phyloP scores from a whole-genome alignment of 2,113 vertebrate species.

The Pelecanus crispus region DNA sequence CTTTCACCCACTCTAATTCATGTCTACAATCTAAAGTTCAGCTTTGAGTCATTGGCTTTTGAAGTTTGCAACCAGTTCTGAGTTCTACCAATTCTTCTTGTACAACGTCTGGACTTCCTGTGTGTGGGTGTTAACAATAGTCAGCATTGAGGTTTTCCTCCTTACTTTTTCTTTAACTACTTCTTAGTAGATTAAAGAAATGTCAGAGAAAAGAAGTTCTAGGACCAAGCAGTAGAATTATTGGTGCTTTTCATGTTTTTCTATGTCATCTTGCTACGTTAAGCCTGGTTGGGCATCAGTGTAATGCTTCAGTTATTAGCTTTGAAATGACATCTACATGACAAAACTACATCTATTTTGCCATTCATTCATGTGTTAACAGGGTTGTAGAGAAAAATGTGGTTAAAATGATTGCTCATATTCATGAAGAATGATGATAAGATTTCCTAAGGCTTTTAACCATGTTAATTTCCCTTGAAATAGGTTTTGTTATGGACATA shows the following conservation, averaged over 20 bases:
- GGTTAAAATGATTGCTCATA: not conserved
- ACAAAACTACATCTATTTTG: not conserved
- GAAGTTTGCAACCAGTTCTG: not conserved
- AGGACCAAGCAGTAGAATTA: not conserved
- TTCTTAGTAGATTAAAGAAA: not conserved
- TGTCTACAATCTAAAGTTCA: not conserved
- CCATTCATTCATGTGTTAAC: not conserved
- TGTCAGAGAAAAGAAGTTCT: not conserved
- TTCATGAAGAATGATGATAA: not conserved
- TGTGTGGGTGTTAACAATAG: not conserved
- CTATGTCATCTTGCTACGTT: not conserved
- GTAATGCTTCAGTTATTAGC: not conserved
- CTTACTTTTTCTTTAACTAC: not conserved
- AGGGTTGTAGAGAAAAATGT: not conserved
- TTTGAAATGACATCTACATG: not conserved
- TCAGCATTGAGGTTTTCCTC: not conserved
- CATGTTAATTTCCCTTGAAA: not conserved
- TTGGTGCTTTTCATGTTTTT: not conserved
- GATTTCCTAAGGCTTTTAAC: not conserved
- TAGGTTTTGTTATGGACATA: not conserved
- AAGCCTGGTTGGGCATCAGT: not conserved
- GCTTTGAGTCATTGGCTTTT: not conserved
- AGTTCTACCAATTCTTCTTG: not conserved
- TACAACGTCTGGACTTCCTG: not conserved
- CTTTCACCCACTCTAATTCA: not conserved